A percentile compares a stretch with the other conserved stretches of the same genome.
Evolutionary conservation across 2,797 vertebrate genomes (phyloP).

Genomic region (Sardinella longiceps): DNA sequence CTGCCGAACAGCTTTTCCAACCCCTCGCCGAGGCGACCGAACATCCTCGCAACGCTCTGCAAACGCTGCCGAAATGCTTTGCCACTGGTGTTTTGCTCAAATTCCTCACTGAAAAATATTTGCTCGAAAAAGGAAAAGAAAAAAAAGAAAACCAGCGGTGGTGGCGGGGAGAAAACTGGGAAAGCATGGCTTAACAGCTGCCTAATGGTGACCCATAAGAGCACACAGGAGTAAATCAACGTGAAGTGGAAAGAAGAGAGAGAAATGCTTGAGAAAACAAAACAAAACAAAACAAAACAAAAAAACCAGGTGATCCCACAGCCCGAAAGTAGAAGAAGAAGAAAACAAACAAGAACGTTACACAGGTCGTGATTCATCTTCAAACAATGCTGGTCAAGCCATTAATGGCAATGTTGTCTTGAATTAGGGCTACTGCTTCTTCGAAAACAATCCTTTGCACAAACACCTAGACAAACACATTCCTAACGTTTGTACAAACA

Average conservation of each 20-base stretch:
- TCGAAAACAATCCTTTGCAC: neutral
- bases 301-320: neutral
- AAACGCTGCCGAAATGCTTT: constrained; percentile 30
- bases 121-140: neutral
- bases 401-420: constrained; percentile 9
- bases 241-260: neutral
- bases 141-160: neutral
- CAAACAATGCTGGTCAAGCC: neutral
- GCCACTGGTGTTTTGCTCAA: constrained; percentile 16
- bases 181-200: neutral
- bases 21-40: constrained; percentile 31
- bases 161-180: neutral
- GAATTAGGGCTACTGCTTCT: neutral
- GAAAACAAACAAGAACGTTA: neutral
- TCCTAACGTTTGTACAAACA: constrained; percentile 18
- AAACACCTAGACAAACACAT: constrained; percentile 30
- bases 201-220: neutral
- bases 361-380: neutral
- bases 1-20: constrained; percentile 51
- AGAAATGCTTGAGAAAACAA: neutral
- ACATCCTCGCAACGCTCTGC: constrained; percentile 21
- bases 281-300: neutral
- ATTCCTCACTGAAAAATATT: constrained; percentile 25
- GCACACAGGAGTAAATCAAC: neutral
- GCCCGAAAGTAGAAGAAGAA: neutral